phyloP scores from a whole-genome alignment of 2,113 vertebrate species.

The Verasper variegatus region DNA sequence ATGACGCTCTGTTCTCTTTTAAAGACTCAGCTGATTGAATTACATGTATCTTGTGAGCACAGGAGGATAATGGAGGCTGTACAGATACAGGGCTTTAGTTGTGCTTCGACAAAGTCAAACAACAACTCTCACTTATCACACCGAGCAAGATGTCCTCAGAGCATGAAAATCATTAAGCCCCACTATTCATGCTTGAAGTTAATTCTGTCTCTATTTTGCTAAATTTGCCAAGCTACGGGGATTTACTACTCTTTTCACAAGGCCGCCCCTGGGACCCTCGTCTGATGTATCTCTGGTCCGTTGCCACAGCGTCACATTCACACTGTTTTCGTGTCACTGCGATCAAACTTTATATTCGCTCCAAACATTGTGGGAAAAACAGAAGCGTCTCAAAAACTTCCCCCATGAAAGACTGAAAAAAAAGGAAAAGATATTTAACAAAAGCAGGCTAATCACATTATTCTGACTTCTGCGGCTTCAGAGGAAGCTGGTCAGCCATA shows the following conservation, averaged over 20 bases:
- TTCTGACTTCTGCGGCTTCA: conserved; percentile 10
- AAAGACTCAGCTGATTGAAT: conserved; percentile 48
- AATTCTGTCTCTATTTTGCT: conserved; percentile 60
- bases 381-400: background rate
- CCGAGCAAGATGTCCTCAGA: conserved; percentile 65
- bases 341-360: conserved; percentile 7
- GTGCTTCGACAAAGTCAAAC: conserved; percentile 70
- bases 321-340: conserved; percentile 15
- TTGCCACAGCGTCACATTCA: conserved; percentile 8
- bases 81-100: conserved; percentile 61
- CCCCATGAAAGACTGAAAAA: background rate
- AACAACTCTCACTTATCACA: conserved; percentile 72
- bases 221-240: conserved; percentile 64
- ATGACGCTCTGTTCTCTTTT: conserved; percentile 41
- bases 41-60: conserved; percentile 50
- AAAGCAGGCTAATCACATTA: conserved; percentile 35
- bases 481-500: conserved; percentile 26
- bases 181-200: conserved; percentile 72
- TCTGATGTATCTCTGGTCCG: conserved; percentile 50
- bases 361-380: background rate
- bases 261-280: conserved; percentile 35
- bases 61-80: conserved; percentile 59
- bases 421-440: conserved; percentile 7
- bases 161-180: conserved; percentile 67
- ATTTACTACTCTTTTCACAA: conserved; percentile 58